Evolutionary conservation across 2,797 vertebrate species (phyloP).

Genomic region (Brachymystax lenok): DNA sequence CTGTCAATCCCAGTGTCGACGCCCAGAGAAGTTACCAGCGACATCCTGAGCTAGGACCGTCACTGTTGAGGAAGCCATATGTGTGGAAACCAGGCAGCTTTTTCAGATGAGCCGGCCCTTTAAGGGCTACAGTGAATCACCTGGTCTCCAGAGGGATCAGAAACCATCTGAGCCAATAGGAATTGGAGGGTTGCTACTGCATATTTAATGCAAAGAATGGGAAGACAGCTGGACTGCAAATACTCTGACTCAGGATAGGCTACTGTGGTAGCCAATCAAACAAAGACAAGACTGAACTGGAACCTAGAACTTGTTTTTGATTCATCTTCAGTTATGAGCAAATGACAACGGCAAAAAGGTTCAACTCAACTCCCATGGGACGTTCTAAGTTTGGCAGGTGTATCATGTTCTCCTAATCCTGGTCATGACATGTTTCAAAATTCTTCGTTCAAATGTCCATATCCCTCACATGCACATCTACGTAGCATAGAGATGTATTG

Average conservation of each 20-base stretch:
- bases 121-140: constrained; percentile 14
- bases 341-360: neutral
- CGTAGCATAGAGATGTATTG: neutral
- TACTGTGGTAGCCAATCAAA: neutral
- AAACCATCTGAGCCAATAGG: neutral
- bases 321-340: neutral
- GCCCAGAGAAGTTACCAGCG: constrained; percentile 46
- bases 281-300: neutral
- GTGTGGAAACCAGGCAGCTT: constrained; percentile 10
- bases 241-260: neutral
- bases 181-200: neutral
- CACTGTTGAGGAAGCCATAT: constrained; percentile 26
- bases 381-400: neutral
- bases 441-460: no score
- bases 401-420: neutral
- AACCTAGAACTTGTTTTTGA: neutral
- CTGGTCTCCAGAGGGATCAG: constrained; percentile 1
- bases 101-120: neutral
- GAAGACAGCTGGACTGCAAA: neutral
- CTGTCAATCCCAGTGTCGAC: constrained; percentile 48
- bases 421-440: no score
- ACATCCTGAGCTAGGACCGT: constrained; percentile 17
- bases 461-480: neutral
- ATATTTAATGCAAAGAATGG: neutral
- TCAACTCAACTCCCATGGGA: neutral